Evolutionary conservation across 2,888 invertebrate genomes (phyloP), one percentile per base, ranked within the genome.

Genomic region (Agrochola litura): DNA sequence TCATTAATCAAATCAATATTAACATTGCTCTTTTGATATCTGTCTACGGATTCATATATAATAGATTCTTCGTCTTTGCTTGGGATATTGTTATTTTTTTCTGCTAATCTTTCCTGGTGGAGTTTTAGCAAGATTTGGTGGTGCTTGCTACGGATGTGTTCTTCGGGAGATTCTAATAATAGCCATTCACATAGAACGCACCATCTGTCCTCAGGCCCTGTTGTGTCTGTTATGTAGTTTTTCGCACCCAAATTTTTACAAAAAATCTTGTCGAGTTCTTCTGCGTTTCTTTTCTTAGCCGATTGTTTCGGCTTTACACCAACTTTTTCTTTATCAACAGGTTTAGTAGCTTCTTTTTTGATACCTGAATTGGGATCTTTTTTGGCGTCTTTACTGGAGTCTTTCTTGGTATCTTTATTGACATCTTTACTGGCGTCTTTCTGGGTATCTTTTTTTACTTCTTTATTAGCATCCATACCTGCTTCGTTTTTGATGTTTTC

Each of bases 1-100:
- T 84, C 79, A 30, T 64, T 70, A 30, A 79, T 54, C 14, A 86
- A 70, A 30, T 86, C 56, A n/a, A 84, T 84, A 30, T 75, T 75
- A 16, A 84, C 12, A 4, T 75, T 78, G 41, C 30, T 71, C 25
- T 79, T 74, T 66, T 84, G 86, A 6, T 75, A 84, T 37, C 41
- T 67, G 37, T 75, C 79, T 16, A 86, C 54, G 10, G 41, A 46
- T 56, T 83, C 84, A 19, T 46, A 37, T n/a, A 66, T n/a, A 19
- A 46, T 77, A 0, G 69, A 30, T 46, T 73, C 67, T 37, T 67
- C 25, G 2, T 49, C 54, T 60, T 81, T 19, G 25, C 37, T 66
- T 16, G 67, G 3, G 0, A 1, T n/a, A 14, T 41, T 63, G 37
- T 43, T 49, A n/a, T 43, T 43, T 2, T 61, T 52, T n/a, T 81